Conservation (phyloP, 2,888 invertebrate species). For the Dugesia japonica region DNA sequence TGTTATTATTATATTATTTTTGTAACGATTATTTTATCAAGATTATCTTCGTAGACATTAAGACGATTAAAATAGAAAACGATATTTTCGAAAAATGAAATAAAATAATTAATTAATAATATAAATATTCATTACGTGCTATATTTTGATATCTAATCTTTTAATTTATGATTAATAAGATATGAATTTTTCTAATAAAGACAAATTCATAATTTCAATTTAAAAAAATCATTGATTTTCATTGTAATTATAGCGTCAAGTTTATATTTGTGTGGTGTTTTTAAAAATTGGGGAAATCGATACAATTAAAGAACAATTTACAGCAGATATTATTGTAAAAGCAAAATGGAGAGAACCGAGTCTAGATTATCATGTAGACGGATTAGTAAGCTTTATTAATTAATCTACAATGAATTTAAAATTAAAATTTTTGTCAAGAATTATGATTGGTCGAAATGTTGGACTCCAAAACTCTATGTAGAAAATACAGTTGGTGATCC, state of each 20-base stretch:
- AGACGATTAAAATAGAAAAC: no score
- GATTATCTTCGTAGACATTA: no score
- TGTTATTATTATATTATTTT: no score
- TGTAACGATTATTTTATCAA: no score
- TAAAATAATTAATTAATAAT: no score
- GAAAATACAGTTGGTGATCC: conserved; percentile 43
- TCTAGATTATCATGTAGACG: conserved; percentile 29
- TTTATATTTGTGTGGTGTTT: conserved; percentile 35
- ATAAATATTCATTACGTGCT: no score
- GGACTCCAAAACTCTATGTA: conserved; percentile 43
- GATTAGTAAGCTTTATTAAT: conserved; percentile 22
- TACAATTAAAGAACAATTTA: conserved; percentile 35
- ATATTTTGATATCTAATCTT: no score
- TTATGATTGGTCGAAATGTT: conserved; percentile 36
- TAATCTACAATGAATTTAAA: background rate
- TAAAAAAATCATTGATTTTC: no score
- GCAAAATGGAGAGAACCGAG: conserved; percentile 35
- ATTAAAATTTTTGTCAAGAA: background rate
- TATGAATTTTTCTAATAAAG: no score
- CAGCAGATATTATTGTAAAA: conserved; percentile 35
- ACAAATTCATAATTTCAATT: no score
- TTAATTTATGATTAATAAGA: no score
- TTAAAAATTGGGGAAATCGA: conserved; percentile 35
- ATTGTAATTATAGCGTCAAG: conserved; percentile 32
- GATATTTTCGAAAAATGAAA: no score